phyloP scores from a whole-genome alignment of 2,797 vertebrate species.

The Dendrocincla tyrannina region DNA sequence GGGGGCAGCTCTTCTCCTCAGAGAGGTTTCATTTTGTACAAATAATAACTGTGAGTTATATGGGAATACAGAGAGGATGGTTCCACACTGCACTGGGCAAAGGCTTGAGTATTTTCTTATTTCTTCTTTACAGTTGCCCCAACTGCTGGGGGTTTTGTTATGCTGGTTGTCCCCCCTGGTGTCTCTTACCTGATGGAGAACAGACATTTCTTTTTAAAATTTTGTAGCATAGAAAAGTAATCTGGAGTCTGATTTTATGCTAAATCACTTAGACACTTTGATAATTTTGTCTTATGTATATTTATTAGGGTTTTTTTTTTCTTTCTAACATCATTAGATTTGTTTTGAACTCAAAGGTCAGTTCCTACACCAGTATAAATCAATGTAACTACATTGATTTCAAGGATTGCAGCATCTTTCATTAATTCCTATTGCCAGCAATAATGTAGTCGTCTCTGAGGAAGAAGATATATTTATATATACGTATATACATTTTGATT shows the following conservation, averaged over 20 bases:
- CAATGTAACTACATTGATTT: constrained; percentile 55
- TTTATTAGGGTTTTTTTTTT: neutral
- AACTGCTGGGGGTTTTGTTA: neutral
- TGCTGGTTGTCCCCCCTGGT: neutral
- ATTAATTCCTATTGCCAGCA: constrained; percentile 31
- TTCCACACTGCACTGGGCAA: neutral
- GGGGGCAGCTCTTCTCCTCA: neutral
- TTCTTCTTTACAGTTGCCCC: neutral
- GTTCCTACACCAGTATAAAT: constrained; percentile 29
- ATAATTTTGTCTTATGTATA: constrained; percentile 38
- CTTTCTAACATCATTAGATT: constrained; percentile 15
- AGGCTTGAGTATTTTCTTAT: neutral
- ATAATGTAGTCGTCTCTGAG: neutral
- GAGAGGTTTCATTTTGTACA: neutral
- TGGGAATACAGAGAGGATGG: neutral
- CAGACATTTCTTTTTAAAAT: neutral
- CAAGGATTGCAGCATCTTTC: constrained; percentile 26
- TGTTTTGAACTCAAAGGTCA: constrained; percentile 59
- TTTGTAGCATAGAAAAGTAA: neutral
- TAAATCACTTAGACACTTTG: neutral
- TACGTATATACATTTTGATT: neutral
- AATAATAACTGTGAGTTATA: neutral
- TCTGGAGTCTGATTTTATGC: neutral
- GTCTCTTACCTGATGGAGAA: neutral
- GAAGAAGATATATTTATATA: neutral